Evolutionary conservation across 2,797 vertebrate genomes (phyloP).

Genomic region (Nothura maculosa): DNA sequence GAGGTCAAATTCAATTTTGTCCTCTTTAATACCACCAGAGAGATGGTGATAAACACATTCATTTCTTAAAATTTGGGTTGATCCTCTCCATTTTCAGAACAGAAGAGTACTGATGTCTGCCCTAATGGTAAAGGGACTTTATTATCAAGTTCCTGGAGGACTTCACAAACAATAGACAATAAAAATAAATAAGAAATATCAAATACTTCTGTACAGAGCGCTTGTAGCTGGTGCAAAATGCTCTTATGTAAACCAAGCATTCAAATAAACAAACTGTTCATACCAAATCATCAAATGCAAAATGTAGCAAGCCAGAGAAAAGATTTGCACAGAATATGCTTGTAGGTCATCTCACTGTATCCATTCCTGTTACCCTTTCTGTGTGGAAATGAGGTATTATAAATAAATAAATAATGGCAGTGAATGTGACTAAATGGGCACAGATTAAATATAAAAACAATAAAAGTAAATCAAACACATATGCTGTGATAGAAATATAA

Average conservation of each 20-base stretch:
- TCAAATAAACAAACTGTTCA: conserved; percentile 12
- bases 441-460: conserved; percentile 38
- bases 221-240: conserved; percentile 13
- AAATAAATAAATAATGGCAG: conserved; percentile 44
- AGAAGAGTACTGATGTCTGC: background rate
- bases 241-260: conserved; percentile 7
- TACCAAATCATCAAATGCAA: background rate
- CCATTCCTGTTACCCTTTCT: conserved; percentile 26
- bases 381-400: background rate
- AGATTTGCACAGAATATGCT: background rate
- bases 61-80: background rate
- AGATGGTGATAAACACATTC: fast-evolving
- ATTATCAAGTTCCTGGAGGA: background rate
- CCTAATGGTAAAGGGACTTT: background rate
- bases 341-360: background rate
- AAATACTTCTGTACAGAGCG: background rate
- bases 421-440: conserved; percentile 15
- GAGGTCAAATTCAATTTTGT: background rate
- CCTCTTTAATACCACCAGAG: background rate
- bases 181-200: conserved; percentile 8
- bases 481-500: background rate
- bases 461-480: conserved; percentile 38
- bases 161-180: background rate
- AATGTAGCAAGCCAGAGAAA: background rate
- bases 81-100: background rate